Conservation (phyloP, 1,140 invertebrate species). For the Drosophila seguyi region DNA sequence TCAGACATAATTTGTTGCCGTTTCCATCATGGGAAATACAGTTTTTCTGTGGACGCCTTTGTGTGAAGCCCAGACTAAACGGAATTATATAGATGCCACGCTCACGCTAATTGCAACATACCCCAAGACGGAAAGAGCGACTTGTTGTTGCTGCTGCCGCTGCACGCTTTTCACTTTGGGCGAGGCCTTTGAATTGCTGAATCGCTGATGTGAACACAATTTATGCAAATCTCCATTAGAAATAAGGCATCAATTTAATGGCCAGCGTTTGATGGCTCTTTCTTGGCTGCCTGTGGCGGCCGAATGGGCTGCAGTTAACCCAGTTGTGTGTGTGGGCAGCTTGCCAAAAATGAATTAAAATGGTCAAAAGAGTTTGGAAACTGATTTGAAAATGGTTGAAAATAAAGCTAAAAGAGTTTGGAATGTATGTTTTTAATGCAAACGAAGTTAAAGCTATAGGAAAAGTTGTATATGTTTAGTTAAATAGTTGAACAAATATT, state of each 20-base stretch:
- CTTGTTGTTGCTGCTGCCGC: slow-evolving; percentile 36
- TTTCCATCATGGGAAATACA: slow-evolving; percentile 74
- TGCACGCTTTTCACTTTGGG: slow-evolving; percentile 68
- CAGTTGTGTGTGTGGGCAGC: slow-evolving; percentile 44
- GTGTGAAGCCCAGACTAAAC: slow-evolving; percentile 70
- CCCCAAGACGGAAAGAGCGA: slow-evolving; percentile 29
- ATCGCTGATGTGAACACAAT: slow-evolving; percentile 41
- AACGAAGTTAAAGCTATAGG: background rate
- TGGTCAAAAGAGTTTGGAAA: slow-evolving; percentile 1
- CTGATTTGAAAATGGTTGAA: background rate
- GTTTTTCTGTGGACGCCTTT: slow-evolving; percentile 70
- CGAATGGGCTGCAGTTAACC: slow-evolving; percentile 68
- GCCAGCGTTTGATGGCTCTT: slow-evolving; percentile 49
- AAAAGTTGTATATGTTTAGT: background rate
- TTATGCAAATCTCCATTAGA: slow-evolving; percentile 67
- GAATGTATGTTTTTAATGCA: background rate
- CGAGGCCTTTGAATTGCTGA: slow-evolving; percentile 36
- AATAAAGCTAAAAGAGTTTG: background rate
- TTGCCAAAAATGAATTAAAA: slow-evolving; percentile 40
- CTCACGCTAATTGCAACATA: slow-evolving; percentile 81
- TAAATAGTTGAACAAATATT: too few relatives aligned
- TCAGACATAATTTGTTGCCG: slow-evolving; percentile 75
- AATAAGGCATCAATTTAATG: slow-evolving; percentile 67
- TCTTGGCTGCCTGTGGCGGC: slow-evolving; percentile 4
- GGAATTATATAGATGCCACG: slow-evolving; percentile 77